Conservation (phyloP, 2,797 vertebrate species). For the Pogoniulus pusillus region DNA sequence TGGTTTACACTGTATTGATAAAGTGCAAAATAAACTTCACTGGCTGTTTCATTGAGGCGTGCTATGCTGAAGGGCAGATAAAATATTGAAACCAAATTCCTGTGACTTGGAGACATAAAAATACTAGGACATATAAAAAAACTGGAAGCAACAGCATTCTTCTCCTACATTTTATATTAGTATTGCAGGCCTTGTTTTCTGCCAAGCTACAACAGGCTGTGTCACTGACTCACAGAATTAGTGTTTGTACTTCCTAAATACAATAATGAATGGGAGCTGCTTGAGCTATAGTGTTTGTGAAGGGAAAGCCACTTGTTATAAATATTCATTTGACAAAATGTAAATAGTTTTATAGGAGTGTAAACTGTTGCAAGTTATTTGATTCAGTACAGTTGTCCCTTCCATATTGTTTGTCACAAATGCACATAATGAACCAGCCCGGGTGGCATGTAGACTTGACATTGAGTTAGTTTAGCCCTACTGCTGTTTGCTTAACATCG, state of each 20-base stretch:
- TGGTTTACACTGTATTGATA: slow-evolving; percentile 79
- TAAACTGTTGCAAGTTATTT: slow-evolving; percentile 74
- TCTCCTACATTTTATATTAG: background rate
- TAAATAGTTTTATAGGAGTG: slow-evolving; percentile 77
- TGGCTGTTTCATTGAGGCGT: slow-evolving; percentile 74
- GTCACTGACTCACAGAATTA: background rate
- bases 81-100: slow-evolving; percentile 10
- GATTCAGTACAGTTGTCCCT: slow-evolving; percentile 70
- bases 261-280: slow-evolving; percentile 39
- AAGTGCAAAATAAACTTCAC: slow-evolving; percentile 77
- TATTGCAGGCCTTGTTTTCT: background rate
- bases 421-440: slow-evolving; percentile 72
- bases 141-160: slow-evolving; percentile 3
- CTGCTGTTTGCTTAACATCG: slow-evolving; percentile 67
- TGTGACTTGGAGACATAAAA: slow-evolving; percentile 2
- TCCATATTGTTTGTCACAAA: slow-evolving; percentile 70
- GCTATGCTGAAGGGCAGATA: slow-evolving; percentile 46
- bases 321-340: slow-evolving; percentile 79
- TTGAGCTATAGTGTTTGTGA: slow-evolving; percentile 63
- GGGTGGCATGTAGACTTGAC: slow-evolving; percentile 62
- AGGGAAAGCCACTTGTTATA: slow-evolving; percentile 73
- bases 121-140: background rate
- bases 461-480: slow-evolving; percentile 60
- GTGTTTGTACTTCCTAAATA: slow-evolving; percentile 44
- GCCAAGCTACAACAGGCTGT: background rate